phyloP scores from a whole-genome alignment of 2,113 vertebrate species.

The Butorides virescens region DNA sequence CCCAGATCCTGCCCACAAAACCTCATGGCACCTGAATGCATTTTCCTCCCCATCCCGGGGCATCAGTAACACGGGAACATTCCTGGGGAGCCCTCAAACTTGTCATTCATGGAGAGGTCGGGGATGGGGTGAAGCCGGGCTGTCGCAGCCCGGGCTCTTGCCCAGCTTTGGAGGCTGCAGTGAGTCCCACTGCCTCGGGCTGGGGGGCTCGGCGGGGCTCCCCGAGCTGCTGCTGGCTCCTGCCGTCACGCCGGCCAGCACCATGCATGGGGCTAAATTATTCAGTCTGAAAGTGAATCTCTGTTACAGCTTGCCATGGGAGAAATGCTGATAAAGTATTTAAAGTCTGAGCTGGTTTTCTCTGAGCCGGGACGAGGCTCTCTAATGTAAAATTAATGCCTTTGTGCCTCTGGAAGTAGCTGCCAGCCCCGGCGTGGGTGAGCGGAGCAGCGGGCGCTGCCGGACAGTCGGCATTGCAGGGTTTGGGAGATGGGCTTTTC shows the following conservation, averaged over 20 bases:
- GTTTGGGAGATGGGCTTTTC: neutral
- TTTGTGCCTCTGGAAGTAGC: neutral
- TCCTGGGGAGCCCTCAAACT: neutral
- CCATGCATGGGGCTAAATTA: neutral
- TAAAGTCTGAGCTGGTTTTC: neutral
- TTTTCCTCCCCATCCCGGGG: neutral
- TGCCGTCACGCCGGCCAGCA: accelerated
- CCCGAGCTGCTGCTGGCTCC: accelerated
- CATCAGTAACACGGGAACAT: accelerated
- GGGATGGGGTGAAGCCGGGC: accelerated
- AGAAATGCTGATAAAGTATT: conserved; percentile 26
- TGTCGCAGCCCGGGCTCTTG: neutral
- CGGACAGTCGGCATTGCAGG: accelerated
- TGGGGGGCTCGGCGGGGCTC: neutral
- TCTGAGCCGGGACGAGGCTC: neutral
- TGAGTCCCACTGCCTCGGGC: neutral
- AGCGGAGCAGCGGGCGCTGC: accelerated
- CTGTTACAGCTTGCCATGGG: neutral
- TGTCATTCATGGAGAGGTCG: accelerated
- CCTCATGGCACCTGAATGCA: neutral
- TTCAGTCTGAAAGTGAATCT: conserved; percentile 32
- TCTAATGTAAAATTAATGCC: conserved; percentile 19
- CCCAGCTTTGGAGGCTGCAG: accelerated
- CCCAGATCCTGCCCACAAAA: accelerated
- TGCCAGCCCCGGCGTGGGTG: neutral